Conservation (phyloP, 2,113 vertebrate genomes). For the Dascyllus trimaculatus region DNA sequence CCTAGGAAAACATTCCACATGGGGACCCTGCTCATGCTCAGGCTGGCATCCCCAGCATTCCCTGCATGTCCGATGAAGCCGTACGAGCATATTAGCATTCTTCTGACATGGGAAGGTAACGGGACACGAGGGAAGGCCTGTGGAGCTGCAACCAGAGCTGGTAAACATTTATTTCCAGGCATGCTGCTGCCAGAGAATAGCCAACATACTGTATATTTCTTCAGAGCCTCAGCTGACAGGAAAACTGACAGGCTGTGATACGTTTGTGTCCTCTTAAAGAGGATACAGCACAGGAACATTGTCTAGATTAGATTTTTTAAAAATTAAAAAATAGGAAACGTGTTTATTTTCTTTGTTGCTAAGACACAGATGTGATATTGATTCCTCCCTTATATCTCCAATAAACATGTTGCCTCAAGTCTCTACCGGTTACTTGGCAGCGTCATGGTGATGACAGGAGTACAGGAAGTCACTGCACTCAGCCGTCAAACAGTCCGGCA, state of each 20-base stretch:
- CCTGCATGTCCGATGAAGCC: constrained; percentile 70
- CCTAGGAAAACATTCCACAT: constrained; percentile 80
- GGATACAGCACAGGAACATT: not conserved
- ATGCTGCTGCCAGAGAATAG: constrained; percentile 58
- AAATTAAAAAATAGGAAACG: too few species aligned
- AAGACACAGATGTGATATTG: not conserved
- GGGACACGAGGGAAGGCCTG: constrained; percentile 64
- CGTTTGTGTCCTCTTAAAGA: not conserved
- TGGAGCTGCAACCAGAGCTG: constrained; percentile 75
- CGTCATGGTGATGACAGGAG: not conserved
- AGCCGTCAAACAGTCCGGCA: too few species aligned
- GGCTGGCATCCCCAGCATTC: constrained; percentile 67
- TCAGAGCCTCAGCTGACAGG: constrained; percentile 22
- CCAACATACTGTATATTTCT: constrained; percentile 45
- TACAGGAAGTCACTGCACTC: not conserved
- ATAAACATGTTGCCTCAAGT: not conserved
- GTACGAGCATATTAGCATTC: constrained; percentile 80
- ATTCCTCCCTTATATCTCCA: not conserved
- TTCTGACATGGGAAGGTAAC: constrained; percentile 81
- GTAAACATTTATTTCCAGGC: constrained; percentile 81
- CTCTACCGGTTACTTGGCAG: not conserved
- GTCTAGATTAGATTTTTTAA: not conserved
- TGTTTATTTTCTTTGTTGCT: not conserved
- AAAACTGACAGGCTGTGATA: constrained; percentile 28
- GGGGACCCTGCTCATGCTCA: constrained; percentile 74